Evolutionary conservation across 1,140 invertebrate genomes (phyloP), one percentile per base, ranked within the genome.

Genomic region (Geopemphigus sp.): DNA sequence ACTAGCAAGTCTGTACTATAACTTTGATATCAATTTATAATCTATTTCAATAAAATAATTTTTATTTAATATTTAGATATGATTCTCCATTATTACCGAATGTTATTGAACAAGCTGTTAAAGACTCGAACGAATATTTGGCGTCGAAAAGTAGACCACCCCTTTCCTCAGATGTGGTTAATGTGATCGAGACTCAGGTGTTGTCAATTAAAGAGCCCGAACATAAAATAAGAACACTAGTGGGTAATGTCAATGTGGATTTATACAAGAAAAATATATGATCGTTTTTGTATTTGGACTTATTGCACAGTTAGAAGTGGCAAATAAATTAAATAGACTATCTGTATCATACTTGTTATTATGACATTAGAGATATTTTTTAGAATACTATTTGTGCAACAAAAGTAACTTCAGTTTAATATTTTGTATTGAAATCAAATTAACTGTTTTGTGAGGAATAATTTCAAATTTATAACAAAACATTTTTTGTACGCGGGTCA

Each of bases 161-260:
- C 3, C 17, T 81, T 22, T 59, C 53, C 5, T 29, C 47, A 29
- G 66, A 81, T n/a, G 56, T 72, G 4, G 24, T 59, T 3, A 73
- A 47, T 50, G 0, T 29, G 26, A 19, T 81, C 19, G 80, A 81
- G 32, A 39, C 53, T 26, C 80, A 81, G 72, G 12, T 81, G 26
- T 56, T 59, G 17, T 70, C n/a, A 19, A 73, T 81, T 15, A 47
- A 54, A 29, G 57, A 81, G 6, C 39, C 54, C 19, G 54, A 81
- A 5, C 68, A 81, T 59, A 72, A 72, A 72, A 81, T 81, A 54
- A 81, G 54, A 81, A 50, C 1, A 12, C 39, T 81, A 57, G 80
- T 81, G 47, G 64, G 80, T 81, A 81, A 81, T 74, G 39, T 57
- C 15, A 54, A 26, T 26, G 39, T 74, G n/a, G 32, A 19, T 56